Conservation (phyloP, 2,797 vertebrate genomes). For the Enteromius mattozi region DNA sequence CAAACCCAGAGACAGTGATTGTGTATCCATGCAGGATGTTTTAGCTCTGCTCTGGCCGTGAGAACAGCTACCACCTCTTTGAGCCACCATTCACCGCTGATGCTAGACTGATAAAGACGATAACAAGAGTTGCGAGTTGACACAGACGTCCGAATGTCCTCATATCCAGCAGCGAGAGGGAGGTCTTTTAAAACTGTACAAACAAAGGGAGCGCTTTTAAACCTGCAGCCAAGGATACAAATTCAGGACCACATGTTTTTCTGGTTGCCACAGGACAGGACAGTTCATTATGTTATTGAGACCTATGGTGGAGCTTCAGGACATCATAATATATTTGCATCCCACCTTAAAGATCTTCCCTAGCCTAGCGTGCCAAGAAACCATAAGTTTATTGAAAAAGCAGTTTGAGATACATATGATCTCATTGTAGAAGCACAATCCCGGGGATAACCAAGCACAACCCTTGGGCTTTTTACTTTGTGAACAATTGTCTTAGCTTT, state of each 20-base stretch:
- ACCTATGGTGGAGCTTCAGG: constrained; percentile 8
- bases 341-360: constrained; percentile 39
- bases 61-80: constrained; percentile 10
- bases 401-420: constrained; percentile 22
- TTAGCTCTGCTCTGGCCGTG: constrained; percentile 9
- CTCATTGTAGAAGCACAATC: constrained; percentile 28
- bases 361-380: constrained; percentile 19
- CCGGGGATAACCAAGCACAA: background rate
- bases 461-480: constrained; percentile 7
- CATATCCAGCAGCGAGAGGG: constrained; percentile 15
- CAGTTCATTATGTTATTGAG: constrained; percentile 34
- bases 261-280: constrained; percentile 20
- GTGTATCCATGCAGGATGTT: constrained; percentile 6
- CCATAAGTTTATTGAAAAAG: constrained; percentile 26
- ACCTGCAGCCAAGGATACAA: constrained; percentile 36
- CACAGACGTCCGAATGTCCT: constrained; percentile 25
- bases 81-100: background rate
- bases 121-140: constrained; percentile 25
- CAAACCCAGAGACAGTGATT: background rate
- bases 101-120: constrained; percentile 37
- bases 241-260: constrained; percentile 24
- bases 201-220: constrained; percentile 18
- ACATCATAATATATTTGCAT: constrained; percentile 25
- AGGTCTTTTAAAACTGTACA: constrained; percentile 23
- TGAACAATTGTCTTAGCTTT: background rate